Conservation (phyloP, 1,140 invertebrate species). For the Drosophila hydei region DNA sequence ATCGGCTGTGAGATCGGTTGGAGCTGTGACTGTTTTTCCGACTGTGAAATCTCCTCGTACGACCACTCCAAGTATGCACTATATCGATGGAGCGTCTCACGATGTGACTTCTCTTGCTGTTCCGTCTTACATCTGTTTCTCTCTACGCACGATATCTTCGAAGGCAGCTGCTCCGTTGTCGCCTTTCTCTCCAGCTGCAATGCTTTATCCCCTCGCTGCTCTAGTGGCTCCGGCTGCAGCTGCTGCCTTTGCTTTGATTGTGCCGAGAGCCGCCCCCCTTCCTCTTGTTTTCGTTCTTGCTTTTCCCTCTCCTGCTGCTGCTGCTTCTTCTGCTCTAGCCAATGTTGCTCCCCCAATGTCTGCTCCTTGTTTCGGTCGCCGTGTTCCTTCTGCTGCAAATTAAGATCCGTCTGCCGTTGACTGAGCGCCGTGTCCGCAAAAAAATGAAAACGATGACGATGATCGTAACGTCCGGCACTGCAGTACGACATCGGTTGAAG, state of each 20-base stretch:
- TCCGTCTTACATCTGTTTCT: too few relatives aligned
- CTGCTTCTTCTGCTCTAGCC: too few relatives aligned
- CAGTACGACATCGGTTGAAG: neutral
- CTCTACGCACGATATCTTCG: neutral
- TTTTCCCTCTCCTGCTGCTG: neutral
- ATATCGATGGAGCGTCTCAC: neutral
- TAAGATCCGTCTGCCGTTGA: neutral
- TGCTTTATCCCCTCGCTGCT: neutral
- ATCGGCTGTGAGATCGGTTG: neutral
- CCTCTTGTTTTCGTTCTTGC: too few relatives aligned
- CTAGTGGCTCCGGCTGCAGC: neutral
- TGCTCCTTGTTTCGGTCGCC: neutral
- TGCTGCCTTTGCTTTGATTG: too few relatives aligned
- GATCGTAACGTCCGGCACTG: conserved; percentile 32
- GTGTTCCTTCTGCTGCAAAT: neutral
- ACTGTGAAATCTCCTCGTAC: neutral
- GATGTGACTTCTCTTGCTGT: neutral
- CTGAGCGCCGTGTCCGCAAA: conserved; percentile 2
- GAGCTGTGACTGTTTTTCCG: neutral
- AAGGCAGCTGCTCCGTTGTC: neutral
- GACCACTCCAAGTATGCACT: neutral
- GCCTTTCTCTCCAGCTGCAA: neutral
- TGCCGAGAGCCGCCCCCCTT: too few relatives aligned
- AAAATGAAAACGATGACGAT: conserved; percentile 29
- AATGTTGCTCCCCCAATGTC: neutral